phyloP scores from a whole-genome alignment of 2,888 invertebrate species.

The Dynastes grantii region DNA sequence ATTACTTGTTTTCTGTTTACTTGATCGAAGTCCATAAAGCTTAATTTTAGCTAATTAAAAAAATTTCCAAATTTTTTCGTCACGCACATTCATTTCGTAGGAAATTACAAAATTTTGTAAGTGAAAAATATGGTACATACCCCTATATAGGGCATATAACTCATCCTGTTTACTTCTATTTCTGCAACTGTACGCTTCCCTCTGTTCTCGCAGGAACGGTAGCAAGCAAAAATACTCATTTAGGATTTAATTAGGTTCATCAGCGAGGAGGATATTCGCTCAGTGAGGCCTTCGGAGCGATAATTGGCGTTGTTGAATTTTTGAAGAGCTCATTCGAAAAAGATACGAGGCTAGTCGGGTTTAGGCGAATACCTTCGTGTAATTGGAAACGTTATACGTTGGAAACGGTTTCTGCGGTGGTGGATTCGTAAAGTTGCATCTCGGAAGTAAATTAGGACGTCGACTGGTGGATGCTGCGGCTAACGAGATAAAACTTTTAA shows the following conservation, averaged over 20 bases:
- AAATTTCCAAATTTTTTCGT: no score
- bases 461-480: not conserved
- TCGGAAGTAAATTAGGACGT: conserved; percentile 12
- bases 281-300: conserved; percentile 1
- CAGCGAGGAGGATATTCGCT: conserved; percentile 6
- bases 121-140: no score
- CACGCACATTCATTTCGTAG: no score
- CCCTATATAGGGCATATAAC: no score
- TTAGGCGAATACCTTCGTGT: conserved; percentile 8
- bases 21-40: no score
- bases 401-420: conserved; percentile 1
- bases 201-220: no score
- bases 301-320: conserved; percentile 38
- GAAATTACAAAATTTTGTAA: no score
- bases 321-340: conserved; percentile 20
- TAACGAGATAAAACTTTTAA: conserved; percentile 6
- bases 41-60: no score
- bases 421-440: not conserved
- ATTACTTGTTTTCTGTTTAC: no score
- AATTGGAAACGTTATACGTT: conserved; percentile 8
- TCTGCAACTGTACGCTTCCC: no score
- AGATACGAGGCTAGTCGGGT: conserved; percentile 18
- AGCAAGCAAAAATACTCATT: conserved; percentile 18
- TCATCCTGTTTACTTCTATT: no score
- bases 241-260: conserved; percentile 32